A percentile compares a stretch with the other conserved stretches of the same genome.
Conservation (phyloP, 1,140 invertebrate species). For the Neodiprion lecontei region DNA sequence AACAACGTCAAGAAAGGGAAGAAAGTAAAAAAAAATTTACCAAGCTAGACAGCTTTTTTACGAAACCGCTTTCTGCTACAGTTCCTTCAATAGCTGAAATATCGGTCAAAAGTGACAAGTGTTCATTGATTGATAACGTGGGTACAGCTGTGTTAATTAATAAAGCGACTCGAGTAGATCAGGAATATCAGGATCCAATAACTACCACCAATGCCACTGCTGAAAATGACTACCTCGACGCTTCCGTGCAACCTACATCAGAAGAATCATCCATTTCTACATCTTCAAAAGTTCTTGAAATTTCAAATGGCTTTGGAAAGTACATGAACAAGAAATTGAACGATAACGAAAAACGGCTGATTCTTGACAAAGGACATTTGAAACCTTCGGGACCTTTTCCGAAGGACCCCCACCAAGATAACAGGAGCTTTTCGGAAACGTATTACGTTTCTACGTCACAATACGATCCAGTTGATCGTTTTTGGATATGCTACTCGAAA, state of each 20-base stretch:
- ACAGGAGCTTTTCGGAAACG: slow-evolving; percentile 12
- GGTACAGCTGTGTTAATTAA: too few species aligned
- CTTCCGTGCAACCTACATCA: slow-evolving; percentile 10
- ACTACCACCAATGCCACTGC: neutral
- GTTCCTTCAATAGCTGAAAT: slow-evolving; percentile 2
- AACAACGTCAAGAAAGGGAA: neutral
- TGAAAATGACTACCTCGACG: neutral
- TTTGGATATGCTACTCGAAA: slow-evolving; percentile 21
- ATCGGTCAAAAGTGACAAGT: slow-evolving; percentile 11
- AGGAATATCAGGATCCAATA: neutral
- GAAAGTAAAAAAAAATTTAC: slow-evolving; percentile 6
- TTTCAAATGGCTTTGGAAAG: slow-evolving; percentile 15
- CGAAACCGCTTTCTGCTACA: slow-evolving; percentile 10
- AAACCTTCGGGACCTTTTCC: slow-evolving; percentile 16
- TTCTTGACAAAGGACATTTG: neutral
- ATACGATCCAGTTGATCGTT: slow-evolving; percentile 9
- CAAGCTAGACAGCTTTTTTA: slow-evolving; percentile 18
- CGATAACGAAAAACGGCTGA: slow-evolving; percentile 15
- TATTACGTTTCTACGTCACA: slow-evolving; percentile 15
- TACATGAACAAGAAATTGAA: slow-evolving; percentile 14
- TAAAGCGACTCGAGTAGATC: too few species aligned
- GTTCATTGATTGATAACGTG: neutral
- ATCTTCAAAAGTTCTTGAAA: neutral
- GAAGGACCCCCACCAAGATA: too few species aligned
- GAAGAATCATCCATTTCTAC: too few species aligned